A percentile compares a stretch with the other conserved stretches of the same genome.
Evolutionary conservation across 2,888 invertebrate species (phyloP).

Genomic region (Drosophila formosana): DNA sequence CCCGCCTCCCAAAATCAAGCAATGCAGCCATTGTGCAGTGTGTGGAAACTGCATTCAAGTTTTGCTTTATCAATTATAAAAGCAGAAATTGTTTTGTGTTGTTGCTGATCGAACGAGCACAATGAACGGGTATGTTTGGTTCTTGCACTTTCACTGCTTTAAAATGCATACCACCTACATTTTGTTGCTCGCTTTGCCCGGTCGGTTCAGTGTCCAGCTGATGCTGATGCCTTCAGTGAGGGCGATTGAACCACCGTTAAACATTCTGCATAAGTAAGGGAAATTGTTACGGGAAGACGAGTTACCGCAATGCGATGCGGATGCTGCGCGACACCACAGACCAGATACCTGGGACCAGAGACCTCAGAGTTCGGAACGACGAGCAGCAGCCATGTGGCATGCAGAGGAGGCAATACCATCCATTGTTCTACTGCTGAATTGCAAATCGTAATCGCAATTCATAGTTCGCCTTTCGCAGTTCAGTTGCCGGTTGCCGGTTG

Average conservation of each 20-base stretch:
- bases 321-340: constrained; percentile 40
- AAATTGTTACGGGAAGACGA: constrained; percentile 78
- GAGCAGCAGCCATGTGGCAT: background rate
- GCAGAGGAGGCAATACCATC: constrained; percentile 31
- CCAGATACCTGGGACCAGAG: constrained; percentile 14
- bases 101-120: constrained; percentile 44
- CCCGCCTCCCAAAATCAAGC: background rate
- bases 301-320: constrained; percentile 50
- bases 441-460: constrained; percentile 61
- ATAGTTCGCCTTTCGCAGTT: constrained; percentile 54
- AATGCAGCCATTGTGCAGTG: background rate
- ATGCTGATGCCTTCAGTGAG: constrained; percentile 28
- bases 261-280: constrained; percentile 73
- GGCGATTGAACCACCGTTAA: constrained; percentile 71
- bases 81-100: constrained; percentile 29
- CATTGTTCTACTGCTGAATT: constrained; percentile 78
- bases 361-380: constrained; percentile 19
- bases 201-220: constrained; percentile 68
- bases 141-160: constrained; percentile 77
- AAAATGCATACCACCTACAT: constrained; percentile 78
- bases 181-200: constrained; percentile 69
- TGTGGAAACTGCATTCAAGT: constrained; percentile 20
- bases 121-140: constrained; percentile 61
- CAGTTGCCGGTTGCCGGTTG: constrained; percentile 71
- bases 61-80: constrained; percentile 54